A percentile compares a stretch with the other conserved stretches of the same genome.
phyloP scores from a whole-genome alignment of 2,113 vertebrate species.

The Charadrius vociferus region DNA sequence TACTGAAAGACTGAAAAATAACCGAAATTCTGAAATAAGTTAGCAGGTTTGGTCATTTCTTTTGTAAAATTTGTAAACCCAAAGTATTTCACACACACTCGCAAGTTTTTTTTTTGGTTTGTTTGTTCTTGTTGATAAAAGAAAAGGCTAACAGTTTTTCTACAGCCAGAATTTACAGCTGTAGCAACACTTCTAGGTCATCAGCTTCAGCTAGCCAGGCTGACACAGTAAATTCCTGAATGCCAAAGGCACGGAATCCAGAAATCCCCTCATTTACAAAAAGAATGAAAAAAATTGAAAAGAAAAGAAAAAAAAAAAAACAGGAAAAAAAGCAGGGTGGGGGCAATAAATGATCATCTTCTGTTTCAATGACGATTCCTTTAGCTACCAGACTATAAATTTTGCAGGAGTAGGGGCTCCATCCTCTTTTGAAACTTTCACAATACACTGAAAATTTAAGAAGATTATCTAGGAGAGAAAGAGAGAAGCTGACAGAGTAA shows the following conservation, averaged over 20 bases:
- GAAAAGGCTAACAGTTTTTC: neutral
- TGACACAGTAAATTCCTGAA: neutral
- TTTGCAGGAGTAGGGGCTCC: neutral
- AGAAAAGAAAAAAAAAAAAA: rapidly evolving
- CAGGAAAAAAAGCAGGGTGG: rapidly evolving
- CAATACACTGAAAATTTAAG: neutral
- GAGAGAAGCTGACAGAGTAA: neutral
- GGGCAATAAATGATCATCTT: rapidly evolving
- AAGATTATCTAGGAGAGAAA: neutral
- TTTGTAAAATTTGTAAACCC: neutral
- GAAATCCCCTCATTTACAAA: neutral
- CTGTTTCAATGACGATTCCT: neutral
- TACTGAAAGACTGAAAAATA: neutral
- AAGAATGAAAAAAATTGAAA: neutral
- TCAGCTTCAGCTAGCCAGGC: neutral
- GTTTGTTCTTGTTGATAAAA: neutral
- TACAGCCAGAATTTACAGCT: neutral
- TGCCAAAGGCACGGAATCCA: neutral
- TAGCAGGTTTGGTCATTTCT: neutral
- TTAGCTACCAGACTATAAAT: neutral
- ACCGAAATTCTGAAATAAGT: neutral
- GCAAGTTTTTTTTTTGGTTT: neutral
- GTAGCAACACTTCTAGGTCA: neutral
- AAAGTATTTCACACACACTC: neutral
- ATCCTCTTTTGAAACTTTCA: neutral